A percentile compares a stretch with the other conserved stretches of the same genome.
Evolutionary conservation across 1,140 invertebrate species (phyloP).

Genomic region (Eufriesea mexicana): DNA sequence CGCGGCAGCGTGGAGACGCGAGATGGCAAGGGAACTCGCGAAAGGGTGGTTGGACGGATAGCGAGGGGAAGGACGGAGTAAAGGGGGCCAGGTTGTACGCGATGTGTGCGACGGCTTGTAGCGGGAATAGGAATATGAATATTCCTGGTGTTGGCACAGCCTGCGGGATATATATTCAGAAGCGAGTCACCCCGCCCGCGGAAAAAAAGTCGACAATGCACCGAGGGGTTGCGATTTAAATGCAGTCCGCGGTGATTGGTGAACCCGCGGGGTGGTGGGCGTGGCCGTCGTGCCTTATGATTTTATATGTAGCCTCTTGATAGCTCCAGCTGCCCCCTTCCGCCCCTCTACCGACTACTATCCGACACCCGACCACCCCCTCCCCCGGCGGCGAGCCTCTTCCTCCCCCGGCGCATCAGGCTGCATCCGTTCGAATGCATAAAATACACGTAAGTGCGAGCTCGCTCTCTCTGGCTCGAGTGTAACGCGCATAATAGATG

Average conservation of each 20-base stretch:
- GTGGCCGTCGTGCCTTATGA: slow-evolving; percentile 79
- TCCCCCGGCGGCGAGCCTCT: slow-evolving; percentile 2
- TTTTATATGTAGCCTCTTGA: slow-evolving; percentile 79
- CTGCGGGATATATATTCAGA: slow-evolving; percentile 50
- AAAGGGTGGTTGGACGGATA: slow-evolving; percentile 11
- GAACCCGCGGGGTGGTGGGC: slow-evolving; percentile 77
- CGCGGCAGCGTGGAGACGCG: background rate
- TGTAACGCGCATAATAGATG: slow-evolving; percentile 64
- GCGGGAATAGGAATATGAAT: slow-evolving; percentile 67
- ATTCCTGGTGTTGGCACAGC: slow-evolving; percentile 65
- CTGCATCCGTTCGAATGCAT: slow-evolving; percentile 67
- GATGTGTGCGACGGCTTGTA: slow-evolving; percentile 49
- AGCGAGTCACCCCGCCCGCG: slow-evolving; percentile 75
- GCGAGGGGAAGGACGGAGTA: background rate
- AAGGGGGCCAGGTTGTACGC: slow-evolving; percentile 4
- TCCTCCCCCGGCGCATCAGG: slow-evolving; percentile 34
- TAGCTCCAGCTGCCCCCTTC: slow-evolving; percentile 54
- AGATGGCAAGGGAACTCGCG: background rate
- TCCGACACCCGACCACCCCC: slow-evolving; percentile 44
- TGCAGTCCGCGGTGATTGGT: slow-evolving; percentile 78
- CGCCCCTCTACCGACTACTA: slow-evolving; percentile 24
- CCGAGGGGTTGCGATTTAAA: slow-evolving; percentile 79
- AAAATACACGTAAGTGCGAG: slow-evolving; percentile 69
- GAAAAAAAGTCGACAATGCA: slow-evolving; percentile 78
- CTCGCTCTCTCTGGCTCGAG: slow-evolving; percentile 41